Evolutionary conservation across 1,140 invertebrate genomes (phyloP), one percentile per base, ranked within the genome.

Genomic region (Bombus vancouverensis): DNA sequence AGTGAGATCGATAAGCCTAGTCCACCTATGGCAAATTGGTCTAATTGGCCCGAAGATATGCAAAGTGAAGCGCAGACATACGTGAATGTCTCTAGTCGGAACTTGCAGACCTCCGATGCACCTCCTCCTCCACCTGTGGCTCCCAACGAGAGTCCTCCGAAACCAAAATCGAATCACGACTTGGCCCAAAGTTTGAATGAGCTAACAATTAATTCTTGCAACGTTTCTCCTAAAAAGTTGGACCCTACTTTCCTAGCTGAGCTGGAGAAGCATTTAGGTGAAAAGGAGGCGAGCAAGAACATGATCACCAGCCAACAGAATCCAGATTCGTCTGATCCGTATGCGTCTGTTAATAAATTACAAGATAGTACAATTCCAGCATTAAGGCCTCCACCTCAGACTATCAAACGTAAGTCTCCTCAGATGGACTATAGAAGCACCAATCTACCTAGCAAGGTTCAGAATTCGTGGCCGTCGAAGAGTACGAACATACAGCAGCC

Each of bases 241-340:
- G 96, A 97, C 90, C 93, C 96, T 2, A 94, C 93, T 3, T 96
- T 97, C 75, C 93, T 97, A 12, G 95, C 95, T 0, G 96, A 97
- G 87, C 90, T 97, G 68, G 96, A 97, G 89, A 97, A 97, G 87
- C 96, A 96, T 86, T 92, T 97, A 42, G 96, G 95, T 0, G 94
- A 95, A 57, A 95, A 95, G 73, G 96, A 96, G 74, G 94, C 95
- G 32, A 83, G 88, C 66, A 93, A 96, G 82, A 96, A 96, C 90
- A 95, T 95, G 5, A 94, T 94, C 76, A 68, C 84, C 10, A 71
- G 25, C 10, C 75, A 57, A 4, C 81, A 86, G 9, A 80, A 84
- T 22, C 22, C 44, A 0, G 80, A 53, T 1, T 22, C 44, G 1
- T 71, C 76, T 9, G 80, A 85, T 34, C 8, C 89, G 0, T 86